phyloP scores from a whole-genome alignment of 2,113 vertebrate genomes.

The Capreolus pygargus region DNA sequence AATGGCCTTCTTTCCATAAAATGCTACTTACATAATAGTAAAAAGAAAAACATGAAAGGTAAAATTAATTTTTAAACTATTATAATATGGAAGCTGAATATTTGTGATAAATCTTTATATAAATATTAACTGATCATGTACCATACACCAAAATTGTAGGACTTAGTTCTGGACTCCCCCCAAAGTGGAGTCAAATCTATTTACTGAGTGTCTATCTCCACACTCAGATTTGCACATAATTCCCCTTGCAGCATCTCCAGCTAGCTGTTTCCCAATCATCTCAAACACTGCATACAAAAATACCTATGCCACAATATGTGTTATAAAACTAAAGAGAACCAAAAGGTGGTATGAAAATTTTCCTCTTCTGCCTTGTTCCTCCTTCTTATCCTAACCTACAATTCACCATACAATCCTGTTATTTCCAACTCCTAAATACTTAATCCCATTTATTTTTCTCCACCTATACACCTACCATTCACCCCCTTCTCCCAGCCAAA shows the following conservation, averaged over 20 bases:
- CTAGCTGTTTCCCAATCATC: neutral
- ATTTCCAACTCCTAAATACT: neutral
- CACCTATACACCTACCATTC: neutral
- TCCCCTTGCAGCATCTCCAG: neutral
- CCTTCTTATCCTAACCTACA: neutral
- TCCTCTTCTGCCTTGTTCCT: neutral
- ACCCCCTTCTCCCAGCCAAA: neutral
- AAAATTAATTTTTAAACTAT: neutral
- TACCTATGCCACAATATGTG: neutral
- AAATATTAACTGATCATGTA: neutral
- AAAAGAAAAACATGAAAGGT: slow-evolving; percentile 3
- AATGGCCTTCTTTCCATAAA: neutral
- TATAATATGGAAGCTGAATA: neutral
- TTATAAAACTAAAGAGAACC: neutral
- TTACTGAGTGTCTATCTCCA: neutral
- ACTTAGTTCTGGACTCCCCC: neutral
- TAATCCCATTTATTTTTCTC: neutral
- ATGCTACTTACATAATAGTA: neutral
- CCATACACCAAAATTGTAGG: neutral
- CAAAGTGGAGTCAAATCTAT: neutral
- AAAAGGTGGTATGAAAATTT: neutral
- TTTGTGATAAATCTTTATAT: neutral
- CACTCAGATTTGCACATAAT: neutral
- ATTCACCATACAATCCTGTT: neutral
- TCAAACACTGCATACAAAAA: neutral